Conservation (phyloP, 2,797 vertebrate genomes). For the Mormyrops boulengeri region DNA sequence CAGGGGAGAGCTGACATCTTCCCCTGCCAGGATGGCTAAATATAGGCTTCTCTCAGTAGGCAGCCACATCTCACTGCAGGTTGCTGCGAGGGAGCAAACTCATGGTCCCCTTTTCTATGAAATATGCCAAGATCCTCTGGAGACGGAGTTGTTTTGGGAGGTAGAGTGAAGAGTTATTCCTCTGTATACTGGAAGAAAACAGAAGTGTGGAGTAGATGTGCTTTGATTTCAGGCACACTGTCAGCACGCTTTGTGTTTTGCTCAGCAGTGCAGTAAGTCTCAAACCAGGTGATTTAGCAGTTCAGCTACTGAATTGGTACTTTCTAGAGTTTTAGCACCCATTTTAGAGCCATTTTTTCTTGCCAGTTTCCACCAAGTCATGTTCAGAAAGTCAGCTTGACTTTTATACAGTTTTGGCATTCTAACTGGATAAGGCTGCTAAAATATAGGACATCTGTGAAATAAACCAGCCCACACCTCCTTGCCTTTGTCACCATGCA, state of each 20-base stretch:
- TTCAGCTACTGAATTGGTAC: background rate
- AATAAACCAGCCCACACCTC: background rate
- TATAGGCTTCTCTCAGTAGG: background rate
- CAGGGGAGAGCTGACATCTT: background rate
- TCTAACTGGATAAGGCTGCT: background rate
- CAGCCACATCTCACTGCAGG: background rate
- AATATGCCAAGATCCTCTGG: background rate
- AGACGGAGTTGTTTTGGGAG: background rate
- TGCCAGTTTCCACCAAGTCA: background rate
- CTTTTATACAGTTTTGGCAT: background rate
- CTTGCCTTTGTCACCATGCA: slow-evolving; percentile 45
- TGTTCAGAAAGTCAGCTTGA: background rate
- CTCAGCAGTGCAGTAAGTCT: background rate
- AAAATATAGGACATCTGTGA: background rate
- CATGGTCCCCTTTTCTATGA: background rate
- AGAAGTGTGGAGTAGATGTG: background rate
- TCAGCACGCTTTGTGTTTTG: background rate
- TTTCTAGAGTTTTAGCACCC: background rate
- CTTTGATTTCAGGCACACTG: background rate
- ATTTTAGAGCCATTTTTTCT: background rate
- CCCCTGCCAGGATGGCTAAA: slow-evolving; percentile 10
- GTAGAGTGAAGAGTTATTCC: background rate
- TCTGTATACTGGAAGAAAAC: background rate
- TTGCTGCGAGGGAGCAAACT: background rate
- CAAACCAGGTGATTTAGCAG: background rate